Evolutionary conservation across 1,140 invertebrate species (phyloP).

Genomic region (Acyrthosiphon pisum): DNA sequence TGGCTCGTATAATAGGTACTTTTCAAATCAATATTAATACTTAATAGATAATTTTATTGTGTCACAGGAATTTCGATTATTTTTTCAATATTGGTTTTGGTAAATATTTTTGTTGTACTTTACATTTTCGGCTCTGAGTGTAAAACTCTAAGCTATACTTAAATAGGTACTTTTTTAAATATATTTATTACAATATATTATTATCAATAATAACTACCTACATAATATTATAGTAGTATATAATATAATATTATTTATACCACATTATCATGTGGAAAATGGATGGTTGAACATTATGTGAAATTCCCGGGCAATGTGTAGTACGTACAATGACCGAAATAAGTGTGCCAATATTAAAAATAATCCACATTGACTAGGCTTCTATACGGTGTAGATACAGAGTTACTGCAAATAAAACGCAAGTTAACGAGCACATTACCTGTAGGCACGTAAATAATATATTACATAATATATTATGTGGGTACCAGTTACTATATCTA

Average conservation of each 20-base stretch:
- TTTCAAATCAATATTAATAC: not conserved
- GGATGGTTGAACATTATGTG: not conserved
- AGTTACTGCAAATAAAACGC: not conserved
- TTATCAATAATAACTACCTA: too few relatives aligned
- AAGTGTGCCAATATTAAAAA: conserved; percentile 10
- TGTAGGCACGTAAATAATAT: not conserved
- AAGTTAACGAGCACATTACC: not conserved
- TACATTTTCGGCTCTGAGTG: not conserved
- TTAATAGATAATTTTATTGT: not conserved
- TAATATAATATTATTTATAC: not conserved
- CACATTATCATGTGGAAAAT: not conserved
- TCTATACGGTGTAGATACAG: not conserved
- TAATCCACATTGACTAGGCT: not conserved
- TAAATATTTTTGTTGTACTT: not conserved
- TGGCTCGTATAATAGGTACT: not conserved
- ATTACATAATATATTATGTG: not conserved
- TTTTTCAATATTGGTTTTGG: not conserved
- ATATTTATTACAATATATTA: too few relatives aligned
- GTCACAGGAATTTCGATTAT: not conserved
- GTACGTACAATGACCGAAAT: not conserved
- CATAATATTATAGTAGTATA: too few relatives aligned
- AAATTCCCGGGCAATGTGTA: not conserved
- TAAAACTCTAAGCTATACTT: not conserved
- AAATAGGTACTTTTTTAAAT: too few relatives aligned
- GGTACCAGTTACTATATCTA: not conserved